A percentile compares a stretch with the other conserved stretches of the same genome.
Evolutionary conservation across 2,797 vertebrate species (phyloP).

Genomic region (Cichlasoma orientale): DNA sequence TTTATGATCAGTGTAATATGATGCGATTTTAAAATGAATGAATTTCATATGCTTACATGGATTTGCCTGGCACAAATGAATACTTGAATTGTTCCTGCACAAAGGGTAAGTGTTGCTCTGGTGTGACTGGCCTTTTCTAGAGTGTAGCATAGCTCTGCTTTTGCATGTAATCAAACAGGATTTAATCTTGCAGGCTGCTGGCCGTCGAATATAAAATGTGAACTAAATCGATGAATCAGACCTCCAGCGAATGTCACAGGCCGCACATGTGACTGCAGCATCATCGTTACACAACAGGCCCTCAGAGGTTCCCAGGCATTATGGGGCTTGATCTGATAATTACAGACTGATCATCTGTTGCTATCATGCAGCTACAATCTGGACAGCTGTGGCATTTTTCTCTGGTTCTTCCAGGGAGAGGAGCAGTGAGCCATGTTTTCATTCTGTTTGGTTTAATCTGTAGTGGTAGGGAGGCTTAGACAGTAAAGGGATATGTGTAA

Average conservation of each 20-base stretch:
- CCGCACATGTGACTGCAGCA: conserved; percentile 41
- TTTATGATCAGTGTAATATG: neutral
- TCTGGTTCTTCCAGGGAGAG: conserved; percentile 1
- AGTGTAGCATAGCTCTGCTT: neutral
- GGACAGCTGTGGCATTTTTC: conserved; percentile 33
- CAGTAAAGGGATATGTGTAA: conserved; percentile 3
- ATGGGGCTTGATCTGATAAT: conserved; percentile 59
- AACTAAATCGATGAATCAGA: conserved; percentile 26
- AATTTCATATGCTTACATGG: neutral
- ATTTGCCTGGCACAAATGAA: neutral
- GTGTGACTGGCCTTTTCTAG: neutral
- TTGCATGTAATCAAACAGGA: conserved; percentile 22
- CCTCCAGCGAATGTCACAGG: conserved; percentile 6
- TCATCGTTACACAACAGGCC: conserved; percentile 63
- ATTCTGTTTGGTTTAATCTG: neutral
- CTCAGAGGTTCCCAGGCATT: conserved; percentile 53
- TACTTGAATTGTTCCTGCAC: neutral
- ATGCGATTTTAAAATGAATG: neutral
- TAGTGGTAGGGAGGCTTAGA: neutral
- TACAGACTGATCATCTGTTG: conserved; percentile 52
- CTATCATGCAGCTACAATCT: conserved; percentile 33
- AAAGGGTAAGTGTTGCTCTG: neutral
- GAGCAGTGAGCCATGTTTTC: neutral
- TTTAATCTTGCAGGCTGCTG: neutral
- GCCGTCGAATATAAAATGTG: conserved; percentile 22